Evolutionary conservation across 2,113 vertebrate genomes (phyloP), one percentile per base, ranked within the genome.

Genomic region (Prochilodus magdalenae): DNA sequence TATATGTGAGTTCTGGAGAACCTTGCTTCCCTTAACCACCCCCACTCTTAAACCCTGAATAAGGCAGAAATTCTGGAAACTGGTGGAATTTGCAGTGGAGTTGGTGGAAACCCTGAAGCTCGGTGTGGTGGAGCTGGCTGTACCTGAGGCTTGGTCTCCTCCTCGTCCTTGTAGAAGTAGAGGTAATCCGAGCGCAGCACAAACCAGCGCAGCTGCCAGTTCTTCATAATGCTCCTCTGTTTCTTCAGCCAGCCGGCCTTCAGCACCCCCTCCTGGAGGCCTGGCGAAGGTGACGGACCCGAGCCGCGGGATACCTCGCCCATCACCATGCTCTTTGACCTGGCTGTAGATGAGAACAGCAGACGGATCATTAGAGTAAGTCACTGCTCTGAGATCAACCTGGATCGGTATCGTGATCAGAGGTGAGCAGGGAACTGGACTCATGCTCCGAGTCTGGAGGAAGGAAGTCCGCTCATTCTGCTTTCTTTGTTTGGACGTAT

Each of bases 151-250:
- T 98, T 99, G 82, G 93, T 95, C 88, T 98, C 97, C 7, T 97
- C 97, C 81, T 98, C 96, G 59, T 98, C 96, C 60, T 98, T 98
- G 81, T 96, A 99, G 89, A 97, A 99, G 91, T 93, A 94, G 6
- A 99, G 97, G 83, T 96, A 96, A 12, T 97, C 95, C 1, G 94
- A 92, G 7, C 95, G 92, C 57, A 98, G 87, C 85, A 99, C 96
- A 29, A 98, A 99, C 97, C 97, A 99, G 0, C 97, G 93, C 62
- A 94, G 95, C 88, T 98, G 97, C 97, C 97, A 98, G 84, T 96
- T 97, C 89, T 97, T 98, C 96, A 98, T 96, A 88, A 98, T 96
- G 73, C 95, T 95, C 15, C 97, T 93, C 84, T 97, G 96, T 83
- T 97, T 97, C 91, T 94, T 98, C 30, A 98, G 91, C 97, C 97